A percentile compares a stretch with the other conserved stretches of the same genome.
phyloP scores from a whole-genome alignment of 1,140 invertebrate genomes.

The Cardiocondyla obscurior region DNA sequence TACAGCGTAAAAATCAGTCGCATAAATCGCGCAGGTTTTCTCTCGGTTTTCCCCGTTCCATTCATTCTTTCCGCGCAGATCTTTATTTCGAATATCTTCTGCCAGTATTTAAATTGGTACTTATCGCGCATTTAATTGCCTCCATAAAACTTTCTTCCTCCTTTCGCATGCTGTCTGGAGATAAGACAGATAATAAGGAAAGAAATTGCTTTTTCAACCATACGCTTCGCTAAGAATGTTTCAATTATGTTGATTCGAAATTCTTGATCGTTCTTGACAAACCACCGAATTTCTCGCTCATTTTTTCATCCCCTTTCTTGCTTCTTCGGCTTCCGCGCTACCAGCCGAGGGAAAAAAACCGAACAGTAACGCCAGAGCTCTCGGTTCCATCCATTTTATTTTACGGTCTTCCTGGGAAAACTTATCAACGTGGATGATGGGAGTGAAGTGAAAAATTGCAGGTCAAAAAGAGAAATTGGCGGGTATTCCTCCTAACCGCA shows the following conservation, averaged over 20 bases:
- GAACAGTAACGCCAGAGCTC: constrained; percentile 21
- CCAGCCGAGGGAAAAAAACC: constrained; percentile 21
- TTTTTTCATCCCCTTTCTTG: constrained; percentile 17
- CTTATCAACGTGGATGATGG: constrained; percentile 55
- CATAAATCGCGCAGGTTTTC: constrained; percentile 41
- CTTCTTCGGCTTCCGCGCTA: constrained; percentile 2
- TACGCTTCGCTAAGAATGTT: not conserved
- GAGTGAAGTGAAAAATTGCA: constrained; percentile 54
- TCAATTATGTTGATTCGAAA: constrained; percentile 25
- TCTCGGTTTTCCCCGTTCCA: not conserved
- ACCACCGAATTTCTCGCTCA: constrained; percentile 11
- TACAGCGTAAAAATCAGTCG: constrained; percentile 36
- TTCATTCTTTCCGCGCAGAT: not conserved
- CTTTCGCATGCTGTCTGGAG: not conserved
- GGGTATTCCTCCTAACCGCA: constrained; percentile 36
- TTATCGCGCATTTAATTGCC: constrained; percentile 40
- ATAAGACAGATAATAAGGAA: constrained; percentile 9
- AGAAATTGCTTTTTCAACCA: not conserved
- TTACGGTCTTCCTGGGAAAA: constrained; percentile 50
- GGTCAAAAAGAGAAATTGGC: constrained; percentile 55
- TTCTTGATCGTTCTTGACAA: constrained; percentile 36
- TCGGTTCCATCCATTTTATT: constrained; percentile 49
- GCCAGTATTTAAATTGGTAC: constrained; percentile 38
- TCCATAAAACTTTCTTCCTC: constrained; percentile 35
- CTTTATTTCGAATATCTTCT: constrained; percentile 33